A percentile compares a stretch with the other conserved stretches of the same genome.
These are phyloP conservation scores for Spicauda simplicius DNA, from an alignment of 2,888 invertebrate species.

Conservation along the genomic window DNA sequence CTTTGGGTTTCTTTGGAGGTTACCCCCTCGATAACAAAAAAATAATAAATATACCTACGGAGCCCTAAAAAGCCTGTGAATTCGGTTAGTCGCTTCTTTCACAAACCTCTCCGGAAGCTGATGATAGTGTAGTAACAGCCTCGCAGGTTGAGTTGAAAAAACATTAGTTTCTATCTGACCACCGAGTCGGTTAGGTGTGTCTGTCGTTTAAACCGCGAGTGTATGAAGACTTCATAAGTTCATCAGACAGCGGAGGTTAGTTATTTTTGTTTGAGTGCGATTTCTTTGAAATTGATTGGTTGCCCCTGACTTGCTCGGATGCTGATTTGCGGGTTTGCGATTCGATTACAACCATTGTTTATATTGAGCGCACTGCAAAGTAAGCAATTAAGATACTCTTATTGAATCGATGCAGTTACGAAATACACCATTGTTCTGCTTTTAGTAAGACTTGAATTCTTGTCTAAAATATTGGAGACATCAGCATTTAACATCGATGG, in stretches of 20 bases:
- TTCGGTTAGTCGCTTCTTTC: too few relatives aligned
- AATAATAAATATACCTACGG: too few relatives aligned
- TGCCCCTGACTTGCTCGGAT: neutral
- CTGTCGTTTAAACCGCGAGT: constrained; percentile 34
- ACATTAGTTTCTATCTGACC: constrained; percentile 49
- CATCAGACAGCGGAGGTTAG: neutral
- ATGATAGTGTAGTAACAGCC: neutral
- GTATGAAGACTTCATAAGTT: constrained; percentile 1
- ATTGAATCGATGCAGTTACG: neutral
- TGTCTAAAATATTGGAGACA: too few relatives aligned
- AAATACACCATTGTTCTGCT: neutral
- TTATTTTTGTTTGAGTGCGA: neutral
- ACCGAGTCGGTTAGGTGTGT: constrained; percentile 44
- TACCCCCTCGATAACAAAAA: too few relatives aligned
- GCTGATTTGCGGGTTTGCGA: neutral
- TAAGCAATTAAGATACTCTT: constrained; percentile 1
- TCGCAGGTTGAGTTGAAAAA: constrained; percentile 45
- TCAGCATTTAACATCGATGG: too few relatives aligned
- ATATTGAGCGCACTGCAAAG: constrained; percentile 2
- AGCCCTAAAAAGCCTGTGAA: too few relatives aligned
- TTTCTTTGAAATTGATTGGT: neutral
- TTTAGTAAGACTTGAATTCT: neutral
- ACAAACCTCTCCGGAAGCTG: too few relatives aligned
- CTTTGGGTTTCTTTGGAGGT: too few relatives aligned
- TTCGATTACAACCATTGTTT: neutral